phyloP scores from a whole-genome alignment of 2,113 vertebrate genomes.

The Hiodon tergisus region DNA sequence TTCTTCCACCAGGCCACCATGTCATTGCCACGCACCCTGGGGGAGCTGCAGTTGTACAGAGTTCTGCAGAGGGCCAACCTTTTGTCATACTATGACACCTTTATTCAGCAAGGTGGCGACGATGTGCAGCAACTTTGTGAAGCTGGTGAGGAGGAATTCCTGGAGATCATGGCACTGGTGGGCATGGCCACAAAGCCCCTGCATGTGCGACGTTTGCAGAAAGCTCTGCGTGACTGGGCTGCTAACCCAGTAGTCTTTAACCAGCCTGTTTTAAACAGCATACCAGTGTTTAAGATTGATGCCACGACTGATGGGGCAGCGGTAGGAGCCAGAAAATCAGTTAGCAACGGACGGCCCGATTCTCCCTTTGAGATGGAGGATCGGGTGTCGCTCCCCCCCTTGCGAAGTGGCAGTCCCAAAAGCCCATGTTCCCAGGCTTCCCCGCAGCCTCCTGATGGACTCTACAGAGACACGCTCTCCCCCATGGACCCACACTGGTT shows the following conservation, averaged over 20 bases:
- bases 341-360: constrained; percentile 77
- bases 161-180: constrained; percentile 97
- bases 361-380: constrained; percentile 70
- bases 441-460: constrained; percentile 56
- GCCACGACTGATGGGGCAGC: constrained; percentile 56
- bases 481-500: constrained; percentile 82
- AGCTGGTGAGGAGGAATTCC: constrained; percentile 92
- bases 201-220: constrained; percentile 92
- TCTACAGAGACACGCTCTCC: constrained; percentile 70
- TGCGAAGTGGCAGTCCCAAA: constrained; percentile 73
- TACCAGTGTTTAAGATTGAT: constrained; percentile 85
- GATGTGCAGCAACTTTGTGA: constrained; percentile 96
- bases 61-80: constrained; percentile 92
- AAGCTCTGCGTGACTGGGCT: constrained; percentile 91
- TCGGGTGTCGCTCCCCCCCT: constrained; percentile 65
- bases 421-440: constrained; percentile 85
- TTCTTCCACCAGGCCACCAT: constrained; percentile 54
- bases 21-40: constrained; percentile 91
- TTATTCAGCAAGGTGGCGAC: constrained; percentile 97
- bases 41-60: constrained; percentile 93
- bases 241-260: constrained; percentile 88
- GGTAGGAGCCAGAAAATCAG: constrained; percentile 60
- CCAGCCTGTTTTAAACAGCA: constrained; percentile 80
- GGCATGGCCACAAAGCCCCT: constrained; percentile 98
- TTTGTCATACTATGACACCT: constrained; percentile 95